Percentiles rank a stretch among this genome's conserved stretches.
phyloP scores from a whole-genome alignment of 2,797 vertebrate species.

The Crocidura indochinensis region DNA sequence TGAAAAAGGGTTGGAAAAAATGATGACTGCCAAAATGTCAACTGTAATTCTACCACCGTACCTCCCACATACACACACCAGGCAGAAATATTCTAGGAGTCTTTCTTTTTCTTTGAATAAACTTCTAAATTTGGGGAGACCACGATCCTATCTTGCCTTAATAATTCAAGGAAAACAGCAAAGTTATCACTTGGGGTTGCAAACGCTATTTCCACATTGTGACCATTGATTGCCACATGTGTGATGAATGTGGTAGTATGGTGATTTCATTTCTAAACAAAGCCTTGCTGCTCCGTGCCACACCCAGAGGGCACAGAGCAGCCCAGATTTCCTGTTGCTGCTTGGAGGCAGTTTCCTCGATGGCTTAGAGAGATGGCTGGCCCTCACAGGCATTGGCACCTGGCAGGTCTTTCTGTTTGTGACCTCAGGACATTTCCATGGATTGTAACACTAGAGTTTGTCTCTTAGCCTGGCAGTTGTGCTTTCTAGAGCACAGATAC shows the following conservation, averaged over 20 bases:
- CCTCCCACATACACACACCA: background rate
- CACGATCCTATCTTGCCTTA: constrained; percentile 2
- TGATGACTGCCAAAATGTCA: background rate
- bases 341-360: too few relatives aligned
- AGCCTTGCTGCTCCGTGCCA: background rate
- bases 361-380: too few relatives aligned
- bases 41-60: background rate
- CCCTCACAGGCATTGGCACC: too few relatives aligned
- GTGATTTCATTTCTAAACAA: constrained; percentile 38
- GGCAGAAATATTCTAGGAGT: background rate
- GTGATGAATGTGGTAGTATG: background rate
- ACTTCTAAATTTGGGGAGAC: constrained; percentile 49
- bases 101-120: constrained; percentile 22
- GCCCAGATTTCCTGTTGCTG: background rate
- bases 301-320: background rate
- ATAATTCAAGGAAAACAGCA: constrained; percentile 29
- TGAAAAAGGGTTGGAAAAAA: constrained; percentile 36
- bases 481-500: background rate
- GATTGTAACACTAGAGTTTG: background rate
- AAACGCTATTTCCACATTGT: background rate
- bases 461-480: background rate
- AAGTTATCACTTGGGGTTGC: background rate
- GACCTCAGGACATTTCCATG: constrained; percentile 6
- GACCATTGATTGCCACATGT: background rate
- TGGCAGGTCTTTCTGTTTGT: background rate